Base-by-base conservation (phyloP, 2,888 invertebrate species). In the Thysanoteuthis rhombus region DNA sequence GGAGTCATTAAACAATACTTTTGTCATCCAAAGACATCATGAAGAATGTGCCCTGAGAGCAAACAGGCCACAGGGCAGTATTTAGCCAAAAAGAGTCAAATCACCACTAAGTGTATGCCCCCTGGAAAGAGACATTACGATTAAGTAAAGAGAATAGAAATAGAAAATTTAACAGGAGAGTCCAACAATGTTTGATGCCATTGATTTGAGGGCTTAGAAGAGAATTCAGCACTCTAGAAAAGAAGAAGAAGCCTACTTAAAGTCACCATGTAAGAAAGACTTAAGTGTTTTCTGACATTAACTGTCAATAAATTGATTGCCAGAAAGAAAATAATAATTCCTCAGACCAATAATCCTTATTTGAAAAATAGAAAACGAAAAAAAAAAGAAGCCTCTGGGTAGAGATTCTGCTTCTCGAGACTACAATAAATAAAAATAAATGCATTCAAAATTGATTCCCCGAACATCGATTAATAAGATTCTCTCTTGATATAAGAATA, bases 1-100 rank as follows among this genome's bases (percentile, higher is more conserved):
- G 75, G 75, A 19, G 75, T 75, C n/a, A 75, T 75, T 75, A 75
- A 75, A 10, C 16, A 75, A 75, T 75, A 75, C n/a, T 12, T 1
- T 75, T 75, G n/a, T 75, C 75, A 75, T 75, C 22, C 4, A 10
- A 75, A 75, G 75, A n/a, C 75, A 75, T 36, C 75, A 75, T n/a
- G 75, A 75, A 75, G n/a, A 75, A n/a, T 1, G 19, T 75, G 19
- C 10, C 75, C n/a, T 10, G 16, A 75, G 36, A 75, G 75, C 75
- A 75, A 75, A 75, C 16, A 75, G 75, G n/a, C 36, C n/a, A 36
- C 10, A 12, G 75, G n/a, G n/a, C 36, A 75, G n/a, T 75, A 75
- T 75, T 75, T n/a, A 75, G 75, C 75, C 75, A n/a, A 75, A n/a
- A 75, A 75, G 75, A 75, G 75, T 75, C n/a, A 75, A 75, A 75